Base-by-base conservation (phyloP, 2,113 vertebrate genomes). In the Arizona elegans region DNA sequence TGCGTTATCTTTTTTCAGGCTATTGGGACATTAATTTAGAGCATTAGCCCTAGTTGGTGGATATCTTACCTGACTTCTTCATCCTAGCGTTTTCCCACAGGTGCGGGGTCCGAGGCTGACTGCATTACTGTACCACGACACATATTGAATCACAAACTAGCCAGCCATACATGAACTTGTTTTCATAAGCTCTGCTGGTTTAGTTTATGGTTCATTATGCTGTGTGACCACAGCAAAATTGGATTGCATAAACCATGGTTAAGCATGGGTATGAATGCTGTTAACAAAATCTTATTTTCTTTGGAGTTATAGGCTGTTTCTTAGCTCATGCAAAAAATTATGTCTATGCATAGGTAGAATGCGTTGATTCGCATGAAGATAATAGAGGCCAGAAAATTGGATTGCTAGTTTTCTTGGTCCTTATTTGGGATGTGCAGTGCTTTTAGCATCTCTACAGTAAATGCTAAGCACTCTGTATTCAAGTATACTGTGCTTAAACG, bases 331-430 rank as follows among this genome's bases (percentile, higher is more conserved):
- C 11, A 56, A 8, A 33, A 43, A 54, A 26, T 15, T 26, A 1
- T 1, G 1, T 1, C 29, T 54, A 1, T 15, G 5, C 1, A 0
- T 53, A 7, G 0, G 24, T n/a, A 38, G 38, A 33, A 47, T 0
- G 21, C 5, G 12, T 17, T 43, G 26, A 43, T 23, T 91, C 59
- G 9, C 33, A 10, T 87, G 43, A 1, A 2, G 9, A 26, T 59
- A 62, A 3, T 19, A 50, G 8, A 62, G 26, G 11, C n/a, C 88
- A 56, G 54, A 21, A 55, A n/a, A 56, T 50, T 56, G 19, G 26
- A 43, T 1, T 87, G 38, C 38, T 4, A 38, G n/a, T 81, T 75
- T 8, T 75, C 7, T 85, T 26, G 6, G 5, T 6, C 50, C 15
- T 19, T 43, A 13, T 91, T 91, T 43, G 38, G 33, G 2, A 43